Conservation (phyloP, 2,797 vertebrate genomes). For the Cyclura pinguis region DNA sequence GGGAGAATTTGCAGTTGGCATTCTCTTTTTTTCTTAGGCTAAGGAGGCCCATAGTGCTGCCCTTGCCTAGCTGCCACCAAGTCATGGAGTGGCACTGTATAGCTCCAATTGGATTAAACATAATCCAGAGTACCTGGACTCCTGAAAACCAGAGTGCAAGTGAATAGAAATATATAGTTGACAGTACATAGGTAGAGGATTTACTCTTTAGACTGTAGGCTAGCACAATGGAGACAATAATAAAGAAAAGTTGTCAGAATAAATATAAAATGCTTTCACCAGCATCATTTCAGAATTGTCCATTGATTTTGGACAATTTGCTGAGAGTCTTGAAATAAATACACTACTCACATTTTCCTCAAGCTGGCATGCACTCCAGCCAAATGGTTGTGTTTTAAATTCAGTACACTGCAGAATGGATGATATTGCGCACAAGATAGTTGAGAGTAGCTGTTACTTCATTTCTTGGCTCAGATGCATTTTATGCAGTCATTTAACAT, state of each 20-base stretch:
- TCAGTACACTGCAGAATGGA: constrained; percentile 12
- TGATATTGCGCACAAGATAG: constrained; percentile 40
- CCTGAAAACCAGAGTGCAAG: background rate
- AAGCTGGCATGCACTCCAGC: background rate
- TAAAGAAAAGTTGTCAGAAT: constrained; percentile 19
- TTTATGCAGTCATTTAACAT: constrained; percentile 52
- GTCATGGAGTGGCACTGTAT: background rate
- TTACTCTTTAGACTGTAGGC: background rate
- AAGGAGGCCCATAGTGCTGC: background rate
- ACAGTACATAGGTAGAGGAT: background rate
- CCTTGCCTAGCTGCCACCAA: background rate
- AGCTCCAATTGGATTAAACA: background rate
- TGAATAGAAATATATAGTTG: background rate
- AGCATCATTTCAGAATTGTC: constrained; percentile 19
- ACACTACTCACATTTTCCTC: background rate
- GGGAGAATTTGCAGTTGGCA: background rate
- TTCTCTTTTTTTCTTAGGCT: background rate
- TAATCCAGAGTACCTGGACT: background rate
- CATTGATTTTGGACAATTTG: constrained; percentile 27
- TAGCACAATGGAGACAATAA: background rate
- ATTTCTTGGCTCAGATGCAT: constrained; percentile 35
- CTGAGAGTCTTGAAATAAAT: constrained; percentile 24
- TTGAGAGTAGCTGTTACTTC: constrained; percentile 33
- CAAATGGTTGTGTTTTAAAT: constrained; percentile 40
- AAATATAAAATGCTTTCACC: constrained; percentile 19